Base-by-base conservation (phyloP, 2,797 vertebrate species). In the Neoniphon sammara region DNA sequence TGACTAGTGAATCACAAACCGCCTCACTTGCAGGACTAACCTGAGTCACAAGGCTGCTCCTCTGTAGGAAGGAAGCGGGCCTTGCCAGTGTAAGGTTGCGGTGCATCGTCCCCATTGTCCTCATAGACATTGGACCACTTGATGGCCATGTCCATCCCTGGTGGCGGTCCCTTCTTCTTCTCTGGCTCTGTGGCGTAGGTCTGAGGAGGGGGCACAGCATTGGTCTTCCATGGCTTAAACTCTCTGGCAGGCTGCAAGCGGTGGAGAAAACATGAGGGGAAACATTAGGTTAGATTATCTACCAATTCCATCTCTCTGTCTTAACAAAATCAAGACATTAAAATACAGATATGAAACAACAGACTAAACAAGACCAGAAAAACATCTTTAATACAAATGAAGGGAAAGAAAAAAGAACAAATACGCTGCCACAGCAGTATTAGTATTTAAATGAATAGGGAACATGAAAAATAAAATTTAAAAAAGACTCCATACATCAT, bases 81-180 rank as follows among this genome's bases (percentile, higher is more conserved):
- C 0, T 89, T 92, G 46, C 89, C 95, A 1, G 88, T 73, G 44
- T 87, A 87, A 17, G 92, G 82, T 27, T 94, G 93, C 0, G 97
- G 97, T 39, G 97, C 97, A 7, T 98, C 97, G 0, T 96, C 96
- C 1, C 97, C 97, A 4, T 98, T 98, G 92, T 98, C 97, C 80
- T 98, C 96, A 9, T 98, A 99, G 55, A 98, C 96, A 58, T 95
- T 97, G 71, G 97, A 99, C 97, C 97, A 98, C 79, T 98, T 99
- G 49, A 98, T 98, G 27, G 97, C 97, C 97, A 98, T 97, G 85
- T 99, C 97, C 84, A 95, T 92, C 18, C 96, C 96, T 0, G 96
- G 95, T 0, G 96, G 95, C 0, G 96, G 93, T 2, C 95, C 95
- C 8, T 93, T 95, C 85, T 96, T 95, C 89, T 86, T 96, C 91